Evolutionary conservation across 2,888 invertebrate species (phyloP).

Genomic region (Drosophila subsilvestris): DNA sequence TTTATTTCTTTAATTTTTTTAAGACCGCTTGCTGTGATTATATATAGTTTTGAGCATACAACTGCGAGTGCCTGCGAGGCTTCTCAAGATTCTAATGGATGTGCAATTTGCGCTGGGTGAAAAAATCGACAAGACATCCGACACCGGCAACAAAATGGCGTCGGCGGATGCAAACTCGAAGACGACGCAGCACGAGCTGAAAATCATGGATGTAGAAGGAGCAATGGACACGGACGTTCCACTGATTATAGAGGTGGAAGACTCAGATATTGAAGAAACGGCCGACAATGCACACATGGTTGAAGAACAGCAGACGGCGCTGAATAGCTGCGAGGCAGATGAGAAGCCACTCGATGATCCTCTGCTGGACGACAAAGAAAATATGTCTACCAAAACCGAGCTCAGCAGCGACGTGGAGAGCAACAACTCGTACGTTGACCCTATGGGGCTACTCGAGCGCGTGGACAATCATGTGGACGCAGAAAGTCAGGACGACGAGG

Average conservation of each 20-base stretch:
- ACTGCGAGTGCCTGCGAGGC: not conserved
- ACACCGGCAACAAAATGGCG: conserved; percentile 72
- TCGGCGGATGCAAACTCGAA: conserved; percentile 24
- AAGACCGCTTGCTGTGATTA: conserved; percentile 12
- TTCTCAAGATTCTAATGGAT: conserved; percentile 13
- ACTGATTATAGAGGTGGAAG: conserved; percentile 46
- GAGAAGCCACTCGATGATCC: conserved; percentile 29
- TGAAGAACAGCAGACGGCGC: conserved; percentile 24
- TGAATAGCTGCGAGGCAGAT: not conserved
- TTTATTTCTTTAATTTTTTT: not conserved
- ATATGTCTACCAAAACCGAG: conserved; percentile 44
- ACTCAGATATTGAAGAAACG: conserved; percentile 42
- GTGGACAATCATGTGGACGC: conserved; percentile 42
- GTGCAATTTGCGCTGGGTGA: not conserved
- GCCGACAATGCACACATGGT: conserved; percentile 9
- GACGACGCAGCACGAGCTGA: conserved; percentile 50
- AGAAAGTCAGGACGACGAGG: conserved; percentile 44
- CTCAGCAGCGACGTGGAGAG: conserved; percentile 51
- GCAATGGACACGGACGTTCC: conserved; percentile 6
- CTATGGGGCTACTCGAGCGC: conserved; percentile 75
- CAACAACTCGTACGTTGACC: conserved; percentile 61
- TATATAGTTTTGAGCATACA: not conserved
- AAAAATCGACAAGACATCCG: not conserved
- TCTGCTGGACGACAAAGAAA: conserved; percentile 28
- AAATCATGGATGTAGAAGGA: conserved; percentile 68